Conservation (phyloP, 2,888 invertebrate genomes). For the Mantis religiosa region DNA sequence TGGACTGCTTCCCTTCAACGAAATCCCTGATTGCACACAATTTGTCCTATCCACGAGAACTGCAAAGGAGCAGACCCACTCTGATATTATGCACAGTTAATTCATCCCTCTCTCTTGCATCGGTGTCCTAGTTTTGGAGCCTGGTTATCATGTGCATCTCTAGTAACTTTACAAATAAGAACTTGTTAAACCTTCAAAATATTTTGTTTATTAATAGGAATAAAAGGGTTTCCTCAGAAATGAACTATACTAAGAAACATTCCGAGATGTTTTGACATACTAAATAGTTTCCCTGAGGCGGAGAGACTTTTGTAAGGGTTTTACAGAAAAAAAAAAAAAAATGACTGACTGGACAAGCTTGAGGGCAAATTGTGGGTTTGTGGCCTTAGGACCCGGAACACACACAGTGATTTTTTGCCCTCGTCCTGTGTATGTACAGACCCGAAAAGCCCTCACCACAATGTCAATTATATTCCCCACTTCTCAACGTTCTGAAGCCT, state of each 20-base stretch:
- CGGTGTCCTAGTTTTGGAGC: too few relatives aligned
- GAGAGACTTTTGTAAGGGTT: neutral
- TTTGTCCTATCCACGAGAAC: too few relatives aligned
- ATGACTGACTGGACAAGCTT: neutral
- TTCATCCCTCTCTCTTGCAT: too few relatives aligned
- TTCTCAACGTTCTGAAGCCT: neutral
- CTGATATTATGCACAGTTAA: too few relatives aligned
- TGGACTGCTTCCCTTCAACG: too few relatives aligned
- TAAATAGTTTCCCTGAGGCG: neutral
- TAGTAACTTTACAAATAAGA: too few relatives aligned
- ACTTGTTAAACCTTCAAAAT: too few relatives aligned
- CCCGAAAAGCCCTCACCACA: neutral
- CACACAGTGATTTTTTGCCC: neutral
- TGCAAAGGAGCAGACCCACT: too few relatives aligned
- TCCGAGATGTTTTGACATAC: neutral
- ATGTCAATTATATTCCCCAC: conserved; percentile 6
- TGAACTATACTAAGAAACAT: neutral
- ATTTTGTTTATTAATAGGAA: too few relatives aligned
- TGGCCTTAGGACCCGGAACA: neutral
- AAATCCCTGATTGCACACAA: too few relatives aligned
- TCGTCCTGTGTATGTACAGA: neutral
- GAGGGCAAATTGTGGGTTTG: neutral
- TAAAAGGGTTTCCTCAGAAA: too few relatives aligned
- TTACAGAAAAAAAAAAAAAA: neutral
- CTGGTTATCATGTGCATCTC: too few relatives aligned